Base-by-base conservation (phyloP, 2,113 vertebrate genomes). In the Apteryx mantelli region DNA sequence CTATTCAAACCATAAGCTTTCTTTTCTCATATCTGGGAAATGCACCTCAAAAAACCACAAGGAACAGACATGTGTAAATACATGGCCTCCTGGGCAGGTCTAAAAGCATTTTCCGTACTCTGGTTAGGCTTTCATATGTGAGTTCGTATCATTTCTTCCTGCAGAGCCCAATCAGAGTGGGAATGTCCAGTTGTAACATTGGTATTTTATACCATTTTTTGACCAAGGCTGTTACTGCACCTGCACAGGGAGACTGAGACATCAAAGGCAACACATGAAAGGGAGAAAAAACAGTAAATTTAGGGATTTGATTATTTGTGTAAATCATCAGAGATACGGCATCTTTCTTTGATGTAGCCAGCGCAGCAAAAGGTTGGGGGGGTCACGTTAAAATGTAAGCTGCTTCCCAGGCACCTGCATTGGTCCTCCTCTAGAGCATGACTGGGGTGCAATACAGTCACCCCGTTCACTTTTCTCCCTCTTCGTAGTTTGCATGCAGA, bases 201-300 rank as follows among this genome's bases (percentile, higher is more conserved):
- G 56, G 64, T 11, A 22, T 26, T 82, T 73, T 9, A 5, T 64
- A 64, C 19, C 30, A 38, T 65, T 38, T 44, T 84, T 68, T 83
- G 83, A 30, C 64, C n/a, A 36, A 25, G 76, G 65, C 42, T 86
- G n/a, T 15, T 94, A 6, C 12, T 91, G 89, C 93, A 98, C 94
- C 95, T 98, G 93, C 82, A 60, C 0, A 5, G 77, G 63, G 80
- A 93, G 65, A 56, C 80, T 92, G 79, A 11, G 32, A 93, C 97
- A 97, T 98, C 97, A 97, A 97, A 98, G 96, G 89, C 91, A 94
- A 7, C 52, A 94, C 71, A 86, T 95, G 71, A 97, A 96, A 95
- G 93, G 53, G 61, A 69, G 50, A 6, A 20, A 48, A 42, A 64
- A 73, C 56, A 88, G 89, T 81, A 95, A 96, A 94, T 78, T 55